These are phyloP conservation scores for Naso thynnoides DNA, from an alignment of 2,797 vertebrate species.

Conservation along the genomic window DNA sequence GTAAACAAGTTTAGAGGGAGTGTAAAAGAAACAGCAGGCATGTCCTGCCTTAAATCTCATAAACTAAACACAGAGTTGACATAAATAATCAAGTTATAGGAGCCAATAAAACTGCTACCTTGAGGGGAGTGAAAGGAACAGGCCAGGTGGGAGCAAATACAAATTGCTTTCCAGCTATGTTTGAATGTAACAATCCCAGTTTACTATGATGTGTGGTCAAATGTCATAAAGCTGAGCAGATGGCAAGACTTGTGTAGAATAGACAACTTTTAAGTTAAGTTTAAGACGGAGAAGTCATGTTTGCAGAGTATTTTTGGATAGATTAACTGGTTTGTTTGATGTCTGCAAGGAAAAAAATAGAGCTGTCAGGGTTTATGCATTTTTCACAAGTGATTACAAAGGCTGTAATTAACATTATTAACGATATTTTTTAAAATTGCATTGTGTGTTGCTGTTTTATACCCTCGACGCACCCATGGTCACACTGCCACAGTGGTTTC, in stretches of 20 bases:
- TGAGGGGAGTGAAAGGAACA: slow-evolving; percentile 10
- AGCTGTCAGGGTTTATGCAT: no score
- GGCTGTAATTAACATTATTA: no score
- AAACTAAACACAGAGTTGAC: slow-evolving; percentile 29
- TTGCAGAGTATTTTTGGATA: neutral
- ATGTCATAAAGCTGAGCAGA: slow-evolving; percentile 35
- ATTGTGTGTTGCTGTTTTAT: no score
- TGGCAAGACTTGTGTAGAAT: slow-evolving; percentile 8
- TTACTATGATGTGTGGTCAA: slow-evolving; percentile 26
- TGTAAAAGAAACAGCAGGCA: slow-evolving; percentile 16
- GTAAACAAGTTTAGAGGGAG: slow-evolving; percentile 4
- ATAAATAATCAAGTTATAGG: slow-evolving; percentile 47
- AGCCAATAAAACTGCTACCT: slow-evolving; percentile 41
- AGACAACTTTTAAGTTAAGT: neutral
- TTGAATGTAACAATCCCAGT: slow-evolving; percentile 31
- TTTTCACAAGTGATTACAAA: no score
- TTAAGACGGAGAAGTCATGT: slow-evolving; percentile 11
- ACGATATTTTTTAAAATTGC: no score
- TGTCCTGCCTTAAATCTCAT: neutral
- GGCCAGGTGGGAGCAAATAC: slow-evolving; percentile 21
- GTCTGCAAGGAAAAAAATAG: neutral
- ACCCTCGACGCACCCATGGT: no score
- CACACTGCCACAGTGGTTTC: no score
- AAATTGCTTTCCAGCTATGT: slow-evolving; percentile 42
- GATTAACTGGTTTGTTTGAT: slow-evolving; percentile 7